Conservation (phyloP, 2,113 vertebrate species). For the Epinephelus cyanopodus region DNA sequence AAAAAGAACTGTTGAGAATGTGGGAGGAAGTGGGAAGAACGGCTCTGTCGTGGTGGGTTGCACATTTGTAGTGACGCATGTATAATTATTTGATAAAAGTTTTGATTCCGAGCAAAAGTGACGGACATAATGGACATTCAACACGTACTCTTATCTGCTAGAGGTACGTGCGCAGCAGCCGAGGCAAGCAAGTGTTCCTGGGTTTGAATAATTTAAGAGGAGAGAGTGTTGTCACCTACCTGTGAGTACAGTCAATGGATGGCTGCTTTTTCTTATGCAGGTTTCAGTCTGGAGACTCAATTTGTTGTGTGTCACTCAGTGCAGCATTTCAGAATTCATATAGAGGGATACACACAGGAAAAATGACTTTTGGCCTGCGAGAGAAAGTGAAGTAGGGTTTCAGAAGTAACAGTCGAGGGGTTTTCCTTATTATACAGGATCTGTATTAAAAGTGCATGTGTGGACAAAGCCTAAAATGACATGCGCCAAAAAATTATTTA, state of each 20-base stretch:
- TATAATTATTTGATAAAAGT: slow-evolving; percentile 52
- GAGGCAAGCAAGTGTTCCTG: slow-evolving; percentile 7
- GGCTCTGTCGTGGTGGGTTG: neutral
- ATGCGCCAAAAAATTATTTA: no score
- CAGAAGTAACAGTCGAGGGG: no score
- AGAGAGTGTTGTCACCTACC: slow-evolving; percentile 15
- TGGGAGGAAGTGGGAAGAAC: slow-evolving; percentile 26
- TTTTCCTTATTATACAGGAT: no score
- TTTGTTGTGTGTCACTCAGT: neutral
- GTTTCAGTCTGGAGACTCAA: neutral
- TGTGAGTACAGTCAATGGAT: neutral
- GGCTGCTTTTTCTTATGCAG: slow-evolving; percentile 7
- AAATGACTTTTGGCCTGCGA: no score
- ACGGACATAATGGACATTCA: neutral
- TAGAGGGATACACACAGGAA: neutral
- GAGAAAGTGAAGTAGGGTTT: no score
- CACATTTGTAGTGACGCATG: slow-evolving; percentile 22
- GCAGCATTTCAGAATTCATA: neutral
- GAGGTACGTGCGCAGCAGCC: slow-evolving; percentile 7
- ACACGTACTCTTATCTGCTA: slow-evolving; percentile 4
- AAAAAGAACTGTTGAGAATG: neutral
- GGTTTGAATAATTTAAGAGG: slow-evolving; percentile 57
- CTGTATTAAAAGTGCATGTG: no score
- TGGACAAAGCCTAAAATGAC: no score
- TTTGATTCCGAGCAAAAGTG: neutral